A percentile compares a stretch with the other conserved stretches of the same genome.
These are phyloP conservation scores for Morelia viridis DNA, from an alignment of 2,797 vertebrate genomes.

Conservation along the genomic window DNA sequence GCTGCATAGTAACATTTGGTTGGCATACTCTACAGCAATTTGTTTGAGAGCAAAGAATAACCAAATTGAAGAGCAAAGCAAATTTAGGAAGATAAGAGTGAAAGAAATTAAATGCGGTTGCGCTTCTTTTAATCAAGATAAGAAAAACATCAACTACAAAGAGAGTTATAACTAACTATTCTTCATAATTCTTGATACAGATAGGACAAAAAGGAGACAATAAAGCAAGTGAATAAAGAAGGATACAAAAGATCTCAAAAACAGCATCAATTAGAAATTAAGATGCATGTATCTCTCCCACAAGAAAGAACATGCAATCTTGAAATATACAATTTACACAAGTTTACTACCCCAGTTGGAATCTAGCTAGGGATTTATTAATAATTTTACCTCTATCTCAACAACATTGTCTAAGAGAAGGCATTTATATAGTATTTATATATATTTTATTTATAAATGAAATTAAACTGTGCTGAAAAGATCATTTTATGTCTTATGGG, in stretches of 20 bases:
- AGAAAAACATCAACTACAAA: neutral
- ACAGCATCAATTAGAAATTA: neutral
- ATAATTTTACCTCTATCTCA: neutral
- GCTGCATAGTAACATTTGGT: neutral
- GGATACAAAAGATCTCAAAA: conserved; percentile 10
- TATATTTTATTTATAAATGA: conserved; percentile 40
- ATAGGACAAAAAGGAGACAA: conserved; percentile 1
- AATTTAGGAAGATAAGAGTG: neutral
- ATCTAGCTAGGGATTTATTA: conserved; percentile 41
- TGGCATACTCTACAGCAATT: neutral
- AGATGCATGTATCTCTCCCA: neutral
- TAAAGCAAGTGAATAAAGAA: neutral
- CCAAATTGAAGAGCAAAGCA: neutral
- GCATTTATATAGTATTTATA: conserved; percentile 5
- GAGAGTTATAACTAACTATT: neutral
- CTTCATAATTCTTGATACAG: neutral
- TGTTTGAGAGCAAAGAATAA: neutral
- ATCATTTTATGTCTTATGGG: conserved; percentile 47
- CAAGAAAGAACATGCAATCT: neutral
- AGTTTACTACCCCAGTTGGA: conserved; percentile 34
- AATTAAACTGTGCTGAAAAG: conserved; percentile 52
- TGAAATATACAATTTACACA: conserved; percentile 27
- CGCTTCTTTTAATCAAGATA: neutral
- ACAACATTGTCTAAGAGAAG: neutral
- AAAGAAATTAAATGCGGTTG: neutral